These are phyloP conservation scores for Aricia artaxerxes DNA, from an alignment of 2,888 invertebrate species.

Conservation along the genomic window DNA sequence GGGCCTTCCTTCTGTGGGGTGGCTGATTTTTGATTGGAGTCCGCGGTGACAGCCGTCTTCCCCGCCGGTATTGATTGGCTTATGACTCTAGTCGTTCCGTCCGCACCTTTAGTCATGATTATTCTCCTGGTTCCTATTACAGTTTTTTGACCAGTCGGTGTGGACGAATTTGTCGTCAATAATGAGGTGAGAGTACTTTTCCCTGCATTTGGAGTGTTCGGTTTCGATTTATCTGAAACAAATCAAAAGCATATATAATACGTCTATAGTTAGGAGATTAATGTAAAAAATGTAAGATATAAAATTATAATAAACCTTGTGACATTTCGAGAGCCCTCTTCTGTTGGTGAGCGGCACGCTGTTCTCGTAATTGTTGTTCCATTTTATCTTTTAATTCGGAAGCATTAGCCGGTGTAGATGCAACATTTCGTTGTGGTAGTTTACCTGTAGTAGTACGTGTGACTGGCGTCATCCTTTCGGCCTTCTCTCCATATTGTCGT, in stretches of 20 bases:
- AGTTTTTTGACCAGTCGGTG: conserved; percentile 82
- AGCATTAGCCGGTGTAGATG: conserved; percentile 80
- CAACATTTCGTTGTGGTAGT: conserved; percentile 72
- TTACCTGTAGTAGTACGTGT: conserved; percentile 90
- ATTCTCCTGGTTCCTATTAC: conserved; percentile 84
- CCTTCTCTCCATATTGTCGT: conserved; percentile 92
- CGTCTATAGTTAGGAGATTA: not conserved
- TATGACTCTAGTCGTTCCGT: conserved; percentile 84
- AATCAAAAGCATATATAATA: not conserved
- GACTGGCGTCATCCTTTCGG: conserved; percentile 87
- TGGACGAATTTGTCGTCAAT: conserved; percentile 73
- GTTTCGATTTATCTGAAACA: conserved; percentile 64
- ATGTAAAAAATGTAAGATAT: not conserved
- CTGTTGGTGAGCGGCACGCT: conserved; percentile 93
- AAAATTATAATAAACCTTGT: conserved; percentile 68
- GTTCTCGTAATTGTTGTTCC: conserved; percentile 93
- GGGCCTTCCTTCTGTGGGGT: conserved; percentile 69
- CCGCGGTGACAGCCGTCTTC: conserved; percentile 63
- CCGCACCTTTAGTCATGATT: conserved; percentile 87
- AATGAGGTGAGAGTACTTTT: conserved; percentile 85
- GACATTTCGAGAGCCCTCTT: conserved; percentile 87
- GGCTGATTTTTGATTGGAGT: conserved; percentile 52
- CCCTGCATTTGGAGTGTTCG: conserved; percentile 75
- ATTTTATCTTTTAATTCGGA: conserved; percentile 93
- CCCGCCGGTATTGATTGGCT: conserved; percentile 78